Evolutionary conservation across 35 echinoderm and acorn worm species (phyloP), one percentile per base, ranked within the genome.

Genomic region (Diadema setosum): DNA sequence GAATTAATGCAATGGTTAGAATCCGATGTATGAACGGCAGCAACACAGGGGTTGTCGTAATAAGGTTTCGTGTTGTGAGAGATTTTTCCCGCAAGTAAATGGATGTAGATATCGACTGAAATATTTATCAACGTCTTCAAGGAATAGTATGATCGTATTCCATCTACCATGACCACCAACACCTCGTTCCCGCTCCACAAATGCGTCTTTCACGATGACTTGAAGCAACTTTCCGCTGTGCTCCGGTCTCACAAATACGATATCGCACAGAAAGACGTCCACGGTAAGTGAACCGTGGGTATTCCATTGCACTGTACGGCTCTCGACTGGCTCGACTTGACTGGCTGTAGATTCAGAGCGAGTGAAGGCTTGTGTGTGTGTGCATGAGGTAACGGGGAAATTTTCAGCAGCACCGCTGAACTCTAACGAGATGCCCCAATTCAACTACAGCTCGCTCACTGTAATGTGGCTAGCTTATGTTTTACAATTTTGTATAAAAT

Each of bases 251-350:
- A 78, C 39, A 78, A 78, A 44, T 78, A 82, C 39, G 87, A 90
- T 82, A 78, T 90, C 20, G 75, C 87, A 42, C 75, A 90, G 58
- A 90, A 90, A 63, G 87, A 90, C 83, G 56, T 90, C 32, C 87
- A 90, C 76, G 87, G 87, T 90, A 83, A 82, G 87, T 58, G 27
- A 41, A 78, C 15, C 23, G n/a, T n/a, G n/a, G n/a, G n/a, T n/a
- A n/a, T n/a, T n/a, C n/a, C n/a, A n/a, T n/a, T n/a, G n/a, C n/a
- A n/a, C n/a, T n/a, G n/a, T n/a, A n/a, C n/a, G n/a, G n/a, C n/a
- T n/a, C n/a, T n/a, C n/a, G 48, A 9, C 9, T 11, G n/a, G 48
- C 9, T n/a, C 48, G n/a, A 52, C n/a, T n/a, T 52, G 48, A 52
- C 9, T 52, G 48, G n/a, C n/a, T 52, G n/a, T n/a, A 9, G 48